Evolutionary conservation across 2,113 vertebrate genomes (phyloP), one percentile per base, ranked within the genome.

Genomic region (Furnarius figulus): DNA sequence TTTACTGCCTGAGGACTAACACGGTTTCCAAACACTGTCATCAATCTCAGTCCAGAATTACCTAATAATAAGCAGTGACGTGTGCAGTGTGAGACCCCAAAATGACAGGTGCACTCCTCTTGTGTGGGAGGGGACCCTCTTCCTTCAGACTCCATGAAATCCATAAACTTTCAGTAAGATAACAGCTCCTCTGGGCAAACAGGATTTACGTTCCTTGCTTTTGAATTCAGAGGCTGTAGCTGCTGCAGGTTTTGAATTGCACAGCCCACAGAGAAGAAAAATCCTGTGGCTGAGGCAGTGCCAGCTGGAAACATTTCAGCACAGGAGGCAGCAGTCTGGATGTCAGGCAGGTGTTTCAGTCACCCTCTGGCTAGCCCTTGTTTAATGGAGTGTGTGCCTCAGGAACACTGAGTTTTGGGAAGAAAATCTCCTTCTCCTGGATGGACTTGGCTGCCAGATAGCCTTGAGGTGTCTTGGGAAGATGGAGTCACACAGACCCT

Each of bases 261-360:
- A 66, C 39, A 87, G 42, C 82, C 59, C 72, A 39, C 0, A 2
- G 50, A 61, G 79, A 63, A 77, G 72, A 35, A 73, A 61, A 90
- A 71, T 31, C 37, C 70, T 9, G 27, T 0, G 1, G 30, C 0
- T 85, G 62, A 58, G 67, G 53, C 78, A 76, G 71, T 58, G 87
- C 85, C 87, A 95, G 85, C 92, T 85, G 84, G 95, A 91, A 68
- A 53, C 19, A 17, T 63, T 67, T 68, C 80, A 94, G 75, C 65
- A 37, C 56, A 35, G 68, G 50, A 87, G 77, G 65, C 59, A 72
- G 80, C 77, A 85, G 78, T 20, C 74, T 85, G 85, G 78, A 50
- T 87, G 89, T 71, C 27, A 44, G 74, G 66, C 73, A 90, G 86
- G 62, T 89, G 79, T 44, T 76, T 84, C 14, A n/a, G 53, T 77